Conservation (phyloP, 2,797 vertebrate genomes). For the Setipinna tenuifilis region DNA sequence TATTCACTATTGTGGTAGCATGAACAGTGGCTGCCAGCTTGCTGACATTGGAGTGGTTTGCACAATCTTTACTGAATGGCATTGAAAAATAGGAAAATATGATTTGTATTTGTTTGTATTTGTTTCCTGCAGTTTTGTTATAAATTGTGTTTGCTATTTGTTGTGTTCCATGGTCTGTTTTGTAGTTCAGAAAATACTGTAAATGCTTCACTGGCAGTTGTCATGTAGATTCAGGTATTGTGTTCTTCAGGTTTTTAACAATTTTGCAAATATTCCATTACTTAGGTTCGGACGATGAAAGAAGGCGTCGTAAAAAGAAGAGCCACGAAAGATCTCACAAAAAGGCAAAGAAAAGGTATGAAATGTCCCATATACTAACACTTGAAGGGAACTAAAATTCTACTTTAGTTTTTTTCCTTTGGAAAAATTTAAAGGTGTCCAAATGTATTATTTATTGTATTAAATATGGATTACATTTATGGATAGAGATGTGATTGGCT, state of each 20-base stretch:
- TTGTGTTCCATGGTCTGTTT: not conserved
- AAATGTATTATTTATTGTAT: too few species aligned
- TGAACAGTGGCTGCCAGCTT: not conserved
- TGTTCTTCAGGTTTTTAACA: not conserved
- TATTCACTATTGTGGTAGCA: too few species aligned
- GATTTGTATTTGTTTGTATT: not conserved
- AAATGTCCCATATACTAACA: not conserved
- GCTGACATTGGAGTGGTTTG: not conserved
- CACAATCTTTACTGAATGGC: not conserved
- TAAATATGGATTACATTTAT: too few species aligned
- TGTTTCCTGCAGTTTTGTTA: not conserved
- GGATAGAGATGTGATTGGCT: not conserved
- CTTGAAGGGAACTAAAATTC: not conserved
- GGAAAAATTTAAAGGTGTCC: not conserved
- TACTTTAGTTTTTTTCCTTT: too few species aligned
- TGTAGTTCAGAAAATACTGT: not conserved
- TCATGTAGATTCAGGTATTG: not conserved
- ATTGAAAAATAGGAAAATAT: not conserved
- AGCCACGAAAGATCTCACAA: conserved; percentile 52
- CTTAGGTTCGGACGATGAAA: conserved; percentile 53
- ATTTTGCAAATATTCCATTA: not conserved
- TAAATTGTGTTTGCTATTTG: not conserved
- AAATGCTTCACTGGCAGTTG: not conserved
- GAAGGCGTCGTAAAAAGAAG: conserved; percentile 56
- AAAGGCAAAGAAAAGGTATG: conserved; percentile 57